A percentile compares a stretch with the other conserved stretches of the same genome.
These are phyloP conservation scores for Nemoura dubitans DNA, from an alignment of 2,888 invertebrate species.

Conservation along the genomic window DNA sequence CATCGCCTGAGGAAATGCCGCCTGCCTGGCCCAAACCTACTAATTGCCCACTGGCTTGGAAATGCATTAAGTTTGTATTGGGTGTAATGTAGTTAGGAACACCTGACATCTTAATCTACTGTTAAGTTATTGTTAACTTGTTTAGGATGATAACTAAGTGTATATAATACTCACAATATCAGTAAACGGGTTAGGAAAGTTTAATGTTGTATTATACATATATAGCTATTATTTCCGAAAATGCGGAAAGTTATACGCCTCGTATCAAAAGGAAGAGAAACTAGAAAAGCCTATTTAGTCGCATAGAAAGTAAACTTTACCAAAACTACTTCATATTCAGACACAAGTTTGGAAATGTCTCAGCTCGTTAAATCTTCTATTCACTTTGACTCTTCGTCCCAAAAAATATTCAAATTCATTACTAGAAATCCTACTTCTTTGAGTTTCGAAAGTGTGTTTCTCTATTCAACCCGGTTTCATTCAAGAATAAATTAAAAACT, in stretches of 20 bases:
- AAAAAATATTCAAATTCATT: constrained; percentile 43
- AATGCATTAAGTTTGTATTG: background rate
- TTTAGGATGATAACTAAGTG: background rate
- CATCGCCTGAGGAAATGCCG: background rate
- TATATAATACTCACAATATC: no score
- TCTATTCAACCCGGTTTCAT: constrained; percentile 27
- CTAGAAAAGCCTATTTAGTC: no score
- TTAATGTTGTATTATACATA: background rate
- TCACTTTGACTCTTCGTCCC: constrained; percentile 31
- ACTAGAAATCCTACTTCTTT: constrained; percentile 15
- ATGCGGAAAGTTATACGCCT: background rate
- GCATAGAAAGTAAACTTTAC: background rate
- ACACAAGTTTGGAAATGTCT: constrained; percentile 30
- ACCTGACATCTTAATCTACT: background rate
- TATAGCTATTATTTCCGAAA: background rate
- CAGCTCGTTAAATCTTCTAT: constrained; percentile 38
- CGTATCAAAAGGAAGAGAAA: background rate
- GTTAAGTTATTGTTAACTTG: background rate
- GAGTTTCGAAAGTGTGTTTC: constrained; percentile 22
- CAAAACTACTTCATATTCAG: constrained; percentile 40
- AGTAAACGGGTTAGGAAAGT: background rate
- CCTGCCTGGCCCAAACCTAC: background rate
- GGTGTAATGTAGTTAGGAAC: background rate
- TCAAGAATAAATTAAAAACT: constrained; percentile 41
- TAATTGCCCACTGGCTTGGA: background rate